Conservation (phyloP, 2,797 vertebrate genomes). For the Sitta carolinensis region DNA sequence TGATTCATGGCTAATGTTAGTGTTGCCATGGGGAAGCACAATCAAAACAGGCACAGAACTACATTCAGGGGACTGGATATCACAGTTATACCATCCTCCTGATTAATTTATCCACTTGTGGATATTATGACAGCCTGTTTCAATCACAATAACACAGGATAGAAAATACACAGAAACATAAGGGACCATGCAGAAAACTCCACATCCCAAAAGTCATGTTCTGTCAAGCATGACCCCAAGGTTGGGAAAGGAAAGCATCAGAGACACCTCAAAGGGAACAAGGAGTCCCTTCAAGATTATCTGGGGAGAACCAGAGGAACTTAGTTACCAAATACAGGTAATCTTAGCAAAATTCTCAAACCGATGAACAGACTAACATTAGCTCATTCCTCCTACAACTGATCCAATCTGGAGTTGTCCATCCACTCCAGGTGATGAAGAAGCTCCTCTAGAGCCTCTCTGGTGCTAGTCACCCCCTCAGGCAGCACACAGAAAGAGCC, state of each 20-base stretch:
- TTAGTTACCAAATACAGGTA: background rate
- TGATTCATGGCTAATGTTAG: background rate
- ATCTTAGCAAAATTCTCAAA: background rate
- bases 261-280: background rate
- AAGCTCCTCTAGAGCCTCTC: background rate
- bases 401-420: background rate
- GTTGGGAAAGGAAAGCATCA: background rate
- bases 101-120: background rate
- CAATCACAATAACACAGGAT: background rate
- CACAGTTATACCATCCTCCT: background rate
- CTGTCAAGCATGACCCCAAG: background rate
- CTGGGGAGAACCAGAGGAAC: background rate
- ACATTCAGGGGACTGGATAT: background rate
- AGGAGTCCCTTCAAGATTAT: background rate
- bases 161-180: background rate
- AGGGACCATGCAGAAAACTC: background rate
- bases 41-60: background rate
- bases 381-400: background rate
- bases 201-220: background rate
- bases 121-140: background rate
- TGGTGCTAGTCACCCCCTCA: fast-evolving
- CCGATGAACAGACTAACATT: background rate
- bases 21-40: background rate
- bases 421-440: background rate
- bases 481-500: background rate